Evolutionary conservation across 2,888 invertebrate genomes (phyloP), one percentile per base, ranked within the genome.

Genomic region (Drosophila anomalata): DNA sequence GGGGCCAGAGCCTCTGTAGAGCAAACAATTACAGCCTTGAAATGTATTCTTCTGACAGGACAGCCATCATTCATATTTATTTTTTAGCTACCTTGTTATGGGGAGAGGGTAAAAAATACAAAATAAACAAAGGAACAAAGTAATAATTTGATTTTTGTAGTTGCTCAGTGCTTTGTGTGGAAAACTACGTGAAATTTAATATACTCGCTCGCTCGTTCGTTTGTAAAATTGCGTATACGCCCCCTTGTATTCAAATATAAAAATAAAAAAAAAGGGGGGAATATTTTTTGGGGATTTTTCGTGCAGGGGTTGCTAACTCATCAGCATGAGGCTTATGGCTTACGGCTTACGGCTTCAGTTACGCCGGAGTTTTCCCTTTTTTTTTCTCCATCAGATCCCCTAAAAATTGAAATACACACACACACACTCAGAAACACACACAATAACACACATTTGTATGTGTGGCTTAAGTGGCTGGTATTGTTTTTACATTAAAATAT

Each of bases 401-500:
- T 48, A 59, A 52, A 78, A 83, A 76, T 78, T 75, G 76, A 86
- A 83, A 78, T 70, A 59, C 71, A 53, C 39, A 33, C 51, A 44
- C 36, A 50, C 22, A 41, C 47, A 12, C 33, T 12, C 36, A 11
- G 24, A 14, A 24, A 78, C 80, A 75, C 29, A 29, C 29, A 9
- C 29, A 29, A 3, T 9, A 29, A 29, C 29, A 29, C 29, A 29
- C 29, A 29, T 29, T 29, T 9, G 29, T 29, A 29, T 29, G 29
- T 74, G 57, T 58, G 67, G 87, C 87, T 82, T 79, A 87, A 87
- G 85, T 87, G 85, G 72, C 75, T 84, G 74, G 72, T 80, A 88
- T 86, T 88, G 86, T 84, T 88, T 86, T 83, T 88, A 79, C 86
- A 86, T 86, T 88, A 86, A 86, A 88, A 88, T 86, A 83, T 87